Evolutionary conservation across 2,113 vertebrate genomes (phyloP).

Genomic region (Brachypodius melanocephalos): DNA sequence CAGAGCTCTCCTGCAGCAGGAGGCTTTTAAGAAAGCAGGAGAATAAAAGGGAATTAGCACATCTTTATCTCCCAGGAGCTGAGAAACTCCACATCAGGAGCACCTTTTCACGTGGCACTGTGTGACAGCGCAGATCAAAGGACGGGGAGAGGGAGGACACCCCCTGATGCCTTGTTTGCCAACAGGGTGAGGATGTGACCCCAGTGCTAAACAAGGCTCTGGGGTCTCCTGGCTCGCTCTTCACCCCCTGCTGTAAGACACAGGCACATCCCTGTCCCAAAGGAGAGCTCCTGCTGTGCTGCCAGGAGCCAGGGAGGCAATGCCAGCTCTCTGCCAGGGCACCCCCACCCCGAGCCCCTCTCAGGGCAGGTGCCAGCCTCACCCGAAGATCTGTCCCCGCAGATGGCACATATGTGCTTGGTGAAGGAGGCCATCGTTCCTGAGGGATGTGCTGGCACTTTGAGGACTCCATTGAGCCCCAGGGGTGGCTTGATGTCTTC

Average conservation of each 20-base stretch:
- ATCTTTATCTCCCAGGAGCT: neutral
- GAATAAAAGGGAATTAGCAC: neutral
- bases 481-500: slow-evolving; percentile 97
- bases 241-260: no score
- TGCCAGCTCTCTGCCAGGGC: neutral
- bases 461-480: slow-evolving; percentile 96
- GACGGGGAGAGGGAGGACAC: neutral
- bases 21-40: neutral
- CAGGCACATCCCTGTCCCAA: rapidly evolving
- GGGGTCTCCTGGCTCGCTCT: neutral
- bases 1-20: neutral
- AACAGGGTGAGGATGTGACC: rapidly evolving
- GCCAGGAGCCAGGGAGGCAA: neutral
- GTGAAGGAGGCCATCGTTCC: slow-evolving; percentile 89
- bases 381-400: slow-evolving; percentile 98
- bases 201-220: neutral
- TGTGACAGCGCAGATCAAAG: neutral
- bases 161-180: neutral
- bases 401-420: slow-evolving; percentile 99
- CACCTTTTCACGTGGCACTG: neutral
- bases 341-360: rapidly evolving
- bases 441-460: slow-evolving; percentile 91
- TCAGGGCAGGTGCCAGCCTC: neutral
- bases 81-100: neutral
- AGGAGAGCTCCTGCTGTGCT: neutral